These are phyloP conservation scores for Brachionus rubens DNA, from an alignment of 1,140 invertebrate genomes.

Conservation along the genomic window DNA sequence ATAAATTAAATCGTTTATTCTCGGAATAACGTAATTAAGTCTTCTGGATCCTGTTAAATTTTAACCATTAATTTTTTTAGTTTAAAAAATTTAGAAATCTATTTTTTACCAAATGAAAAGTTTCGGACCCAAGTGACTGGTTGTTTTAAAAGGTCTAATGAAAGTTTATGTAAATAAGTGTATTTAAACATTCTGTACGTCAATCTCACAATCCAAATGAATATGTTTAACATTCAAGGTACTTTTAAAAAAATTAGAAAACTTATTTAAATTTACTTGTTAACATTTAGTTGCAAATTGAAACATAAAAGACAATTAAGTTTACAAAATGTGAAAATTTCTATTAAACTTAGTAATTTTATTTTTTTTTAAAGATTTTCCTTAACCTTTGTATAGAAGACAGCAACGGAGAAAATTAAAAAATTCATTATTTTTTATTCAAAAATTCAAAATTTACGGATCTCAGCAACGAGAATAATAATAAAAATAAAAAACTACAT, in stretches of 20 bases:
- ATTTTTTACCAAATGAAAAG: neutral
- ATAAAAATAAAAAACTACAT: neutral
- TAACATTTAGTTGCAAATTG: neutral
- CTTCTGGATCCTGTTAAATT: too few relatives aligned
- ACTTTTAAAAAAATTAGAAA: neutral
- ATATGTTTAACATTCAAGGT: conserved; percentile 10
- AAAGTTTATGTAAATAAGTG: neutral
- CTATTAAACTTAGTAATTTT: too few relatives aligned
- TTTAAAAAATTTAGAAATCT: too few relatives aligned
- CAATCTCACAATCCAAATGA: neutral
- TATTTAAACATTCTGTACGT: conserved; percentile 19
- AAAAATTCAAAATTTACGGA: conserved; percentile 16
- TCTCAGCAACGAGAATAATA: conserved; percentile 36
- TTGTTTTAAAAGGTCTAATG: neutral
- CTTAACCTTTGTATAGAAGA: conserved; percentile 30
- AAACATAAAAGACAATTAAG: conserved; percentile 34
- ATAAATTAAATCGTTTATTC: neutral
- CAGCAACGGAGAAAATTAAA: conserved; percentile 15
- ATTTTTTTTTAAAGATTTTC: conserved; percentile 13
- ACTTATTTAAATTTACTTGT: neutral
- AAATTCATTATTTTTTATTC: neutral
- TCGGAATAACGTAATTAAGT: neutral
- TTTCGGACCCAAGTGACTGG: neutral
- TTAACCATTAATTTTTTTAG: too few relatives aligned
- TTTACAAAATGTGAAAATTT: conserved; percentile 14